A percentile compares a stretch with the other conserved stretches of the same genome.
These are phyloP conservation scores for Drosophila neonasuta DNA, from an alignment of 2,888 invertebrate genomes.

Conservation along the genomic window DNA sequence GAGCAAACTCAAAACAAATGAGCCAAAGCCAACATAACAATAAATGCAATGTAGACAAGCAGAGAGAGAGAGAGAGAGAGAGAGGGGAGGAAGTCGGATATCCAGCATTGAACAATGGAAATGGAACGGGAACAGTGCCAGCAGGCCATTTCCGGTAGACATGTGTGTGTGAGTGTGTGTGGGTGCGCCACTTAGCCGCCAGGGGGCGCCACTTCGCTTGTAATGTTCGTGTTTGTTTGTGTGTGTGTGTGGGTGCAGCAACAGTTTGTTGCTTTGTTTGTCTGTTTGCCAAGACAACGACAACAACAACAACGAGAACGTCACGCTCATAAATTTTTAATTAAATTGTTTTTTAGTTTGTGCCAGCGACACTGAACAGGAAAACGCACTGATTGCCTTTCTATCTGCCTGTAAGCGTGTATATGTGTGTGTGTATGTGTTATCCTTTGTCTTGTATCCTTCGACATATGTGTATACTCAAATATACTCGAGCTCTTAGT, in stretches of 20 bases:
- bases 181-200: not conserved
- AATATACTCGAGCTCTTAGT: constrained; percentile 1
- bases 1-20: constrained; percentile 59
- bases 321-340: constrained; percentile 71
- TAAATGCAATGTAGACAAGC: constrained; percentile 16
- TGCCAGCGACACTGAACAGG: constrained; percentile 27
- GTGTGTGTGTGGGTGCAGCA: constrained; percentile 48
- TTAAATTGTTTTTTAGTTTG: constrained; percentile 61
- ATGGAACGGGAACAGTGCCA: constrained; percentile 47
- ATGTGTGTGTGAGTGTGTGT: constrained; percentile 39
- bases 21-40: constrained; percentile 47
- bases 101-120: not conserved
- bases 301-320: constrained; percentile 36
- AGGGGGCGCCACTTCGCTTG: not conserved
- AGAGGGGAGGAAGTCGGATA: too few relatives aligned
- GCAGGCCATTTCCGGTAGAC: constrained; percentile 63
- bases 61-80: not conserved
- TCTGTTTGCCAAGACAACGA: constrained; percentile 60
- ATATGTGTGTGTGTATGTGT: constrained; percentile 28
- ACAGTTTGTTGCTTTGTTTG: constrained; percentile 67
- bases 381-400: constrained; percentile 66
- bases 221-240: constrained; percentile 15
- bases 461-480: constrained; percentile 3
- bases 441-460: constrained; percentile 16
- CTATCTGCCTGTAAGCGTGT: constrained; percentile 22